Conservation (phyloP, 2,888 invertebrate genomes). For the Margaritifera margaritifera region DNA sequence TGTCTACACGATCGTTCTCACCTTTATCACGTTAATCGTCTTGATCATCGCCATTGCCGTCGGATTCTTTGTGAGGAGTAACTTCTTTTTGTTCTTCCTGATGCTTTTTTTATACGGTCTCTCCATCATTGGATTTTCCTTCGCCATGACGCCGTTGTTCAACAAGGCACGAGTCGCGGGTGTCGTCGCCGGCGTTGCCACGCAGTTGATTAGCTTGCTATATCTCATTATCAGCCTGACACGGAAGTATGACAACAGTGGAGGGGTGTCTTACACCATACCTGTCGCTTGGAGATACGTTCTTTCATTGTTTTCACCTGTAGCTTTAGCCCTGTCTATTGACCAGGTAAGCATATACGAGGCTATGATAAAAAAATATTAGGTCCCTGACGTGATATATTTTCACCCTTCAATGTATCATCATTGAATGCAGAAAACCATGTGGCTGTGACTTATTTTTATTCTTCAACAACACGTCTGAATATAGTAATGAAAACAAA, state of each 20-base stretch:
- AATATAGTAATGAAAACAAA: no score
- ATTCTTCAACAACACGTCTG: no score
- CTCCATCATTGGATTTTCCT: conserved; percentile 86
- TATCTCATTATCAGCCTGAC: conserved; percentile 86
- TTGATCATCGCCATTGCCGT: conserved; percentile 74
- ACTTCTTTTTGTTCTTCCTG: conserved; percentile 84
- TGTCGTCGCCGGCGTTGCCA: conserved; percentile 84
- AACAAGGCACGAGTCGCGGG: conserved; percentile 82
- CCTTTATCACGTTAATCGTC: conserved; percentile 80
- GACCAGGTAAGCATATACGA: conserved; percentile 79
- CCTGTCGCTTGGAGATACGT: conserved; percentile 83
- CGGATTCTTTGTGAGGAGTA: conserved; percentile 85
- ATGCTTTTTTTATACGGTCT: conserved; percentile 86
- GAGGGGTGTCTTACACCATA: conserved; percentile 47
- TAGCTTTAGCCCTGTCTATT: conserved; percentile 87
- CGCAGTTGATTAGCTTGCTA: conserved; percentile 84
- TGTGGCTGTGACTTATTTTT: no score
- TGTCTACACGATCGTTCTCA: conserved; percentile 83
- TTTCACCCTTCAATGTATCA: no score
- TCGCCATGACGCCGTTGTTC: conserved; percentile 90
- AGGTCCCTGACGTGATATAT: no score
- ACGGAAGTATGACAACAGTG: conserved; percentile 36
- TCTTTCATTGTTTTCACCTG: conserved; percentile 85
- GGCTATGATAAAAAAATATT: no score
- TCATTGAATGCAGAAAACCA: no score